Evolutionary conservation across 2,797 vertebrate species (phyloP), one percentile per base, ranked within the genome.

Genomic region (Sardinella longiceps): DNA sequence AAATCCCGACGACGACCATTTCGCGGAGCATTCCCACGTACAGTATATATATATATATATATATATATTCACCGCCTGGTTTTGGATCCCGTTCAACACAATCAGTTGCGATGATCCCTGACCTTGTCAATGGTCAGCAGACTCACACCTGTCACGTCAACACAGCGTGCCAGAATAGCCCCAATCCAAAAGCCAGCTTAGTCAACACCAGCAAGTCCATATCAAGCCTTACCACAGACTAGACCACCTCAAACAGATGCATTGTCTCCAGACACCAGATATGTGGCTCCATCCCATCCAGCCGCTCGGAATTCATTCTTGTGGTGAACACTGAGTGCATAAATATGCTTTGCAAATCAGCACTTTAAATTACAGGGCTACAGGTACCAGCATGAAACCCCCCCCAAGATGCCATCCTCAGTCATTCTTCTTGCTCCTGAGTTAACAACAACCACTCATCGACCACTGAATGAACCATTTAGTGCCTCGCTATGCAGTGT

Each of bases 41-140:
- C n/a, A n/a, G n/a, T n/a, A n/a, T n/a, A n/a, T n/a, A n/a, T n/a
- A n/a, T n/a, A n/a, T n/a, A n/a, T n/a, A n/a, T n/a, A n/a, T n/a
- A n/a, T n/a, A n/a, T n/a, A 66, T 30, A 15, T 66, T 66, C 63
- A 33, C 28, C 63, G 63, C 63, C 15, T 66, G 14, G 63, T 33
- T 66, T 66, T 66, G 63, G 63, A 66, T 14, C 28, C 25, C 0
- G 63, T 33, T 66, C 63, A 66, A 66, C 25, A 25, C 28, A 66
- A 66, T 28, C 63, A 66, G 63, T 28, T 28, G 63, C 63, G 63
- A 66, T 33, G 63, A 28, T 66, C 63, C 63, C 28, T 66, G 63
- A 66, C 63, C 63, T 66, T 66, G 63, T 66, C 63, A 11, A 12
- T 30, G 12, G 63, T 33, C 25, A 66, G 63, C 63, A 66, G 63